Evolutionary conservation across 2,797 vertebrate genomes (phyloP), one percentile per base, ranked within the genome.

Genomic region (Oreortyx pictus): DNA sequence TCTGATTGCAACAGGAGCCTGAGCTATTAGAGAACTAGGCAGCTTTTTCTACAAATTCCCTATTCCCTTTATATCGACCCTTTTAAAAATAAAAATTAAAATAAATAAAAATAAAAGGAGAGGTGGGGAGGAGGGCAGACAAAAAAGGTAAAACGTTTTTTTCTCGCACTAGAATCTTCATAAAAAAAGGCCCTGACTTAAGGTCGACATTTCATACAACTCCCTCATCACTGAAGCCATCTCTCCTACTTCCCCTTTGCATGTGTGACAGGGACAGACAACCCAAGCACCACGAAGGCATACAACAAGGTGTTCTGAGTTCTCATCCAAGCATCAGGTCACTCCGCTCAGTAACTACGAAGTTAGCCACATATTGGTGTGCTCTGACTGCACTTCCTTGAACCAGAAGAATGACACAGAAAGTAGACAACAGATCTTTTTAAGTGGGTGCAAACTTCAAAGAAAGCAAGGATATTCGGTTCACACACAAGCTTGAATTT

Each of bases 1-100:
- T 47, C 79, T 12, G 14, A 82, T 73, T 94, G 86, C 61, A 75
- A 88, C 35, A 93, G 57, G 20, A 80, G 29, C 61, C 72, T 33
- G 54, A 89, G 54, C 82, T 66, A 59, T 19, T 13, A 54, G 14
- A 11, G 14, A 89, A 60, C 27, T 6, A 59, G 25, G 29, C 29
- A 71, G 9, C 7, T 70, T 87, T 87, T 74, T 17, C 25, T 66
- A 15, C 62, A 3, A 79, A 76, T 77, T 88, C 33, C 25, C 60
- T 44, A 17, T 9, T 74, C 59, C 31, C 24, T 78, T 52, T 76
- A 37, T 31, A 83, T 83, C 11, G 83, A 29, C 14, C 8, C 77
- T 73, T 6, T 1, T 29, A 39, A 39, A 52, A 37, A 50, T 43
- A n/a, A 54, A 39, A 49, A 68, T 24, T 23, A 35, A 47, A 25